These are phyloP conservation scores for Mionectes olivaceus DNA, from an alignment of 2,797 vertebrate genomes.

Conservation along the genomic window DNA sequence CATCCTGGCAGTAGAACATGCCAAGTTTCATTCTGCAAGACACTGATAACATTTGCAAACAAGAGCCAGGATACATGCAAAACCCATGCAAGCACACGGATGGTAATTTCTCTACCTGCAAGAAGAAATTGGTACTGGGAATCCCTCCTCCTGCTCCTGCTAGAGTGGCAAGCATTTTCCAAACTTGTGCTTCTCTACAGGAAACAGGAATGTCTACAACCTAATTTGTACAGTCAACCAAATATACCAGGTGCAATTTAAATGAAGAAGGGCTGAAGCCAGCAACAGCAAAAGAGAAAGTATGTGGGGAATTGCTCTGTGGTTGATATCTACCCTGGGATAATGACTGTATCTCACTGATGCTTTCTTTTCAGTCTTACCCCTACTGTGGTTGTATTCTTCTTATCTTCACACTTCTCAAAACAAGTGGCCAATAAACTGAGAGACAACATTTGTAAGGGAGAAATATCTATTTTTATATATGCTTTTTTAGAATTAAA, in stretches of 20 bases:
- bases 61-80: constrained; percentile 15
- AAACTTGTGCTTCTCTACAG: background rate
- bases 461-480: background rate
- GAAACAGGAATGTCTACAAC: constrained; percentile 16
- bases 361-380: background rate
- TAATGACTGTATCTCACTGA: background rate
- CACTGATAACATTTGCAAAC: constrained; percentile 23
- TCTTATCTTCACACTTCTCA: background rate
- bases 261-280: constrained; percentile 9
- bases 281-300: constrained; percentile 21
- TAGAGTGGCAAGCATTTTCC: background rate
- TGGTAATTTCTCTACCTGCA: background rate
- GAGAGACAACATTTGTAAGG: background rate
- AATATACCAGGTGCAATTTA: constrained; percentile 19
- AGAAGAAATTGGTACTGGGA: background rate
- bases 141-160: background rate
- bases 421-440: background rate
- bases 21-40: constrained; percentile 24
- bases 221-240: background rate
- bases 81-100: background rate
- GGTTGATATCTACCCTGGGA: background rate
- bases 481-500: background rate
- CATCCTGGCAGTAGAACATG: background rate
- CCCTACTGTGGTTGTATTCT: background rate
- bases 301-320: background rate